Conservation (phyloP, 2,113 vertebrate genomes). For the Cryptotis parvus region DNA sequence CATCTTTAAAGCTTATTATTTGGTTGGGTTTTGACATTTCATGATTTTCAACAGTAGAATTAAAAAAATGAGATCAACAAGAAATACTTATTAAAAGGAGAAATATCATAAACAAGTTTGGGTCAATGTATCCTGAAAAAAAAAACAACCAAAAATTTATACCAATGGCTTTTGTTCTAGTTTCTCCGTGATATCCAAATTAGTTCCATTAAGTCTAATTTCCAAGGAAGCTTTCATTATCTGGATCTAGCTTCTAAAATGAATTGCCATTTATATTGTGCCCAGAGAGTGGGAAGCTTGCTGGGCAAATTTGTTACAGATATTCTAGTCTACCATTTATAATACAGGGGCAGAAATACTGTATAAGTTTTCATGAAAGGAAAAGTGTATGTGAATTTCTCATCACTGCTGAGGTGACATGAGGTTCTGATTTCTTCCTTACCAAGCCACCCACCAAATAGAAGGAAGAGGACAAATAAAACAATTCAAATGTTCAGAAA, state of each 20-base stretch:
- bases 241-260: conserved; percentile 13
- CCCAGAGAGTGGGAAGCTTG: neutral
- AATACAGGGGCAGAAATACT: conserved; percentile 6
- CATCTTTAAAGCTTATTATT: neutral
- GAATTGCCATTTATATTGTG: conserved; percentile 31
- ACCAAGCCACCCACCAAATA: neutral
- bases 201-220: conserved; percentile 44
- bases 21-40: neutral
- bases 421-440: conserved; percentile 12
- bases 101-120: neutral
- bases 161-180: neutral
- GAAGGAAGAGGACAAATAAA: neutral
- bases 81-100: conserved; percentile 33
- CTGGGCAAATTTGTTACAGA: conserved; percentile 5
- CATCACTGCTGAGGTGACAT: neutral
- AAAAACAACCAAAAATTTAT: neutral
- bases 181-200: conserved; percentile 42
- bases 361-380: neutral
- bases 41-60: neutral
- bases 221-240: conserved; percentile 44
- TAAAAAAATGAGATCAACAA: conserved; percentile 10
- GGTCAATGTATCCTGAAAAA: conserved; percentile 14
- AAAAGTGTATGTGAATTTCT: conserved; percentile 39
- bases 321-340: conserved; percentile 3
- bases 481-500: conserved; percentile 36